These are phyloP conservation scores for Heterocephalus glaber DNA, from an alignment of 2,113 vertebrate species.

Conservation along the genomic window DNA sequence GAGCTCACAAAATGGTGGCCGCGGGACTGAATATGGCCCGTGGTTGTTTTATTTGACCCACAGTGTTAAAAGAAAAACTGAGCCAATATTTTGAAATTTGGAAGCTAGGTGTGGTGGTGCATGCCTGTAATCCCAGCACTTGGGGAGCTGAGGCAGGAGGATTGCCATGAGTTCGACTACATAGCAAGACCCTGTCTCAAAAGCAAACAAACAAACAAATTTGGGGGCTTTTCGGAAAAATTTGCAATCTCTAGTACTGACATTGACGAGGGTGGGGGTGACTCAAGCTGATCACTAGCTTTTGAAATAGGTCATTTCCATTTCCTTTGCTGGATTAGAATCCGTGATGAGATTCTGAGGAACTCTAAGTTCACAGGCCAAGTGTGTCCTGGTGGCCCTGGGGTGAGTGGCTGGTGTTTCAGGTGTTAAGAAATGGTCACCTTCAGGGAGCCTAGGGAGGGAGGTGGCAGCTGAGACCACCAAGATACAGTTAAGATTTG, in stretches of 20 bases:
- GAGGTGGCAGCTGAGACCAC: too few relatives aligned
- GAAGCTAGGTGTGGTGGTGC: neutral
- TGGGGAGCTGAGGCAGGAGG: neutral
- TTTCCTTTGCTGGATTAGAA: neutral
- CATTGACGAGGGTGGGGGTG: neutral
- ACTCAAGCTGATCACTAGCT: neutral
- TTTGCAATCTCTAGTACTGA: neutral
- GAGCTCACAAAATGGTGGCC: too few relatives aligned
- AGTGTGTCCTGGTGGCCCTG: neutral
- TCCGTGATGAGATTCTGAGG: neutral
- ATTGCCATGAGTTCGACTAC: neutral
- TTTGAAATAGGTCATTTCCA: neutral
- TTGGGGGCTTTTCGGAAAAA: neutral
- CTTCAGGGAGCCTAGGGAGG: neutral
- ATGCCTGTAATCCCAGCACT: neutral
- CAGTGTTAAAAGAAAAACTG: neutral
- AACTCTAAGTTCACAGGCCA: accelerated
- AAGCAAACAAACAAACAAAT: neutral
- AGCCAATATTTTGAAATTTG: neutral
- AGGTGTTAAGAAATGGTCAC: neutral
- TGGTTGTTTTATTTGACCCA: neutral
- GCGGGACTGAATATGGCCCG: neutral
- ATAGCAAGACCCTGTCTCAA: neutral
- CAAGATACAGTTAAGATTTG: neutral
- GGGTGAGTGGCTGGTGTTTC: neutral